Conservation (phyloP, 2,888 invertebrate species). For the Gonocerus acuteangulatus region DNA sequence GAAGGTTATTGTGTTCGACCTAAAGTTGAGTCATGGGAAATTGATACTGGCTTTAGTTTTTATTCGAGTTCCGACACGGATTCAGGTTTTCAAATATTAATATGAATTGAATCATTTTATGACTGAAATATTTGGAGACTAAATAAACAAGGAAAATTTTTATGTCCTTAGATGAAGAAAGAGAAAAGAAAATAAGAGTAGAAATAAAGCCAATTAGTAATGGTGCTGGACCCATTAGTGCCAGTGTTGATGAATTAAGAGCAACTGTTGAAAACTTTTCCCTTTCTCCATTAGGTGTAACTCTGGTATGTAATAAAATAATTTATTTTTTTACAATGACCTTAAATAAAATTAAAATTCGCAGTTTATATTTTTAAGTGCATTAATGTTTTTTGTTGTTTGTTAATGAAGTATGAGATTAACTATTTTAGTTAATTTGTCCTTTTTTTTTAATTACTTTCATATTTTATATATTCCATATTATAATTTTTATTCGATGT, state of each 20-base stretch:
- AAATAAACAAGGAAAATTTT: not conserved
- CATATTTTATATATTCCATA: too few relatives aligned
- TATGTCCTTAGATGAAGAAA: conserved; percentile 59
- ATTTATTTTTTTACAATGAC: not conserved
- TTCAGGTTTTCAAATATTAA: conserved; percentile 55
- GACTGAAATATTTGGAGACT: not conserved
- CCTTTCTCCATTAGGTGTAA: conserved; percentile 64
- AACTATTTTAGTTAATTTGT: too few relatives aligned
- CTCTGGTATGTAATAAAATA: conserved; percentile 35
- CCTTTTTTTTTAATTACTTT: too few relatives aligned
- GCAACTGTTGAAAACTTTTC: conserved; percentile 88
- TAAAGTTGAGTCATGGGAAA: conserved; percentile 61
- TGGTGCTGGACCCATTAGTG: conserved; percentile 80
- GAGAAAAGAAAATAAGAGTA: conserved; percentile 82
- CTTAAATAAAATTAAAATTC: not conserved
- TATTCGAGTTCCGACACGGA: conserved; percentile 82
- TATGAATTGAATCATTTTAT: conserved; percentile 25
- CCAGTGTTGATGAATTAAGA: conserved; percentile 89
- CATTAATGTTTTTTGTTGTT: too few relatives aligned
- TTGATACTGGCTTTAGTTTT: conserved; percentile 73
- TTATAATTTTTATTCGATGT: too few relatives aligned
- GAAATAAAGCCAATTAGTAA: conserved; percentile 92
- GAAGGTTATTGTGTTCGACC: conserved; percentile 88
- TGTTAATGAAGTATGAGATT: too few relatives aligned
- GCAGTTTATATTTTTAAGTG: too few relatives aligned